These are phyloP conservation scores for Nymphalis polychloros DNA, from an alignment of 2,888 invertebrate species.

Conservation along the genomic window DNA sequence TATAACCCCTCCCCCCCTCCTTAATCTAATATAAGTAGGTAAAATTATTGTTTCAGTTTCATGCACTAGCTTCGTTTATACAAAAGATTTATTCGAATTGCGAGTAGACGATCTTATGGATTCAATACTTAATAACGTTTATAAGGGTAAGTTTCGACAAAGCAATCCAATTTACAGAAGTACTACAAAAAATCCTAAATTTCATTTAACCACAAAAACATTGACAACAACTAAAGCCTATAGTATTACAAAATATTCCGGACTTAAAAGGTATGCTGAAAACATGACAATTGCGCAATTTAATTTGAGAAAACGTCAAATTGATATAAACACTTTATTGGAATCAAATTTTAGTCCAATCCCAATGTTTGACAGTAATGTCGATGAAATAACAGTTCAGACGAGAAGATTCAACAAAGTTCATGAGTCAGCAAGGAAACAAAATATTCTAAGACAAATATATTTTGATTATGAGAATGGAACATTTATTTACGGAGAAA, in stretches of 20 bases:
- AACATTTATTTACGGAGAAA: conserved; percentile 11
- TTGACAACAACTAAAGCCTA: not conserved
- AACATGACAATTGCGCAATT: conserved; percentile 37
- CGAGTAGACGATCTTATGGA: conserved; percentile 36
- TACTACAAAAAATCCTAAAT: conserved; percentile 9
- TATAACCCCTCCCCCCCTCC: too few species aligned
- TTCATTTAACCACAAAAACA: not conserved
- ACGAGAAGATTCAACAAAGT: conserved; percentile 45
- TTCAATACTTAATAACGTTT: conserved; percentile 25
- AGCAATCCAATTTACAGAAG: conserved; percentile 20
- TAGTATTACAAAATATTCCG: conserved; percentile 5
- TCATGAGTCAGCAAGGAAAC: not conserved
- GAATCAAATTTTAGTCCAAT: conserved; percentile 24
- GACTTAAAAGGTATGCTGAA: conserved; percentile 4
- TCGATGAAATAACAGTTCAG: conserved; percentile 40
- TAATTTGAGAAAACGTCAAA: conserved; percentile 28
- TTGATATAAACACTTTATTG: conserved; percentile 39
- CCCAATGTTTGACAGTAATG: conserved; percentile 42
- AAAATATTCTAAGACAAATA: conserved; percentile 22
- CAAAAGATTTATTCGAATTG: conserved; percentile 27
- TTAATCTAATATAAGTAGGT: too few species aligned
- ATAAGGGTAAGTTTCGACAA: conserved; percentile 27
- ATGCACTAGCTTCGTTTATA: not conserved
- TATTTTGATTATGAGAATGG: conserved; percentile 22
- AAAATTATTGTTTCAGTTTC: not conserved